Evolutionary conservation across 1,140 invertebrate genomes (phyloP), one percentile per base, ranked within the genome.

Genomic region (Maniola jurtina): DNA sequence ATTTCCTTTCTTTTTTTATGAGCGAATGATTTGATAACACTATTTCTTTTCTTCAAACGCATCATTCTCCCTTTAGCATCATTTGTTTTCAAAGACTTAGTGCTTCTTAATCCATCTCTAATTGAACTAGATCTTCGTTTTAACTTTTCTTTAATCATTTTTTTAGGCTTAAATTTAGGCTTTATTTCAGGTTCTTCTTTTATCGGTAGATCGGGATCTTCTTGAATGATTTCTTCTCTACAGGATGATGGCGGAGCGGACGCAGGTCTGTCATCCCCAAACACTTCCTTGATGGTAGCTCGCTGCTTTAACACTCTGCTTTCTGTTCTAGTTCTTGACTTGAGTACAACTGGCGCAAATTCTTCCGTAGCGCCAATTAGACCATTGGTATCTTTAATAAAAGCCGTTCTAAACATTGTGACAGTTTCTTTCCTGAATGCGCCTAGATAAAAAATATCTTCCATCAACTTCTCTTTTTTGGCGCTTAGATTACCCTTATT

Each of bases 231-330:
- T 35, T 83, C 80, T 36, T 92, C 89, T 59, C 86, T 79, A 70
- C 90, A 92, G 6, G 92, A 91, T 13, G 86, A 81, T 5, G 92
- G 92, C 15, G 92, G 92, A 1, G 92, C 92, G 2, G 92, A 92
- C 6, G 88, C 87, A 33, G 88, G 86, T 59, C 87, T 76, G 66
- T 89, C 87, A 67, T 91, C 95, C 4, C 95, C 95, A 81, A 96
- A 96, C 0, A 96, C 95, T 84, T 96, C 95, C 68, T 94, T 93
- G 36, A 96, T 96, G 1, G 95, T 96, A 9, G 95, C 95, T 72
- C 94, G 92, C 73, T 95, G 94, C 82, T 95, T 95, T 75, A 95
- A 86, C 15, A 95, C 92, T 70, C 94, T 92, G n/a, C 94, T 95
- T 81, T 96, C 95, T 14, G 94, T 96, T 72, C 95, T 91, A 6